phyloP scores from a whole-genome alignment of 2,797 vertebrate species.

The Diplodus sargus region DNA sequence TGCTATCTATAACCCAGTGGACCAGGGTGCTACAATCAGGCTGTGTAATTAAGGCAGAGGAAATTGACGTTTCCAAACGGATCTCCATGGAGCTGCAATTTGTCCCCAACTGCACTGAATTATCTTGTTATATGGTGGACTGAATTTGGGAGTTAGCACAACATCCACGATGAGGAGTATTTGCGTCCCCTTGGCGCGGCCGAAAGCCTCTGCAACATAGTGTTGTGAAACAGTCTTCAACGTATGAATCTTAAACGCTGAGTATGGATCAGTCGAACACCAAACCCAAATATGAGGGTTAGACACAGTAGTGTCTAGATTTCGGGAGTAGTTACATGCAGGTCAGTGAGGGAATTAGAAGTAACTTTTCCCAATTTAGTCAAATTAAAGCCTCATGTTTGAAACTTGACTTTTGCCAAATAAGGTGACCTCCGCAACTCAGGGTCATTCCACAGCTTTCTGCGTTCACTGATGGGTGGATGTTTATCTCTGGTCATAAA shows the following conservation, averaged over 20 bases:
- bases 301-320: background rate
- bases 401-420: background rate
- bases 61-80: constrained; percentile 62
- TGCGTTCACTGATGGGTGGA: background rate
- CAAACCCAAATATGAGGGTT: background rate
- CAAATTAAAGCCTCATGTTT: background rate
- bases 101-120: constrained; percentile 67
- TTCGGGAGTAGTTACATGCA: background rate
- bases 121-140: constrained; percentile 58
- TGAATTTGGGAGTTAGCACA: constrained; percentile 47
- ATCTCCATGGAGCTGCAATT: constrained; percentile 58
- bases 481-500: constrained; percentile 53
- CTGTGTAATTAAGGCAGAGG: constrained; percentile 57
- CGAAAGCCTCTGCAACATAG: constrained; percentile 30
- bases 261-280: constrained; percentile 3
- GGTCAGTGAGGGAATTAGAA: background rate
- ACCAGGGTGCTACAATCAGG: constrained; percentile 56
- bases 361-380: background rate
- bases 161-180: constrained; percentile 22
- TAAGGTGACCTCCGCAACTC: background rate
- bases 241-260: background rate
- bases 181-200: constrained; percentile 26
- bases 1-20: constrained; percentile 54
- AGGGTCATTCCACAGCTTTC: constrained; percentile 3
- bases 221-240: constrained; percentile 44